Conservation (phyloP, 2,888 invertebrate species). For the Blomia tropicalis region DNA sequence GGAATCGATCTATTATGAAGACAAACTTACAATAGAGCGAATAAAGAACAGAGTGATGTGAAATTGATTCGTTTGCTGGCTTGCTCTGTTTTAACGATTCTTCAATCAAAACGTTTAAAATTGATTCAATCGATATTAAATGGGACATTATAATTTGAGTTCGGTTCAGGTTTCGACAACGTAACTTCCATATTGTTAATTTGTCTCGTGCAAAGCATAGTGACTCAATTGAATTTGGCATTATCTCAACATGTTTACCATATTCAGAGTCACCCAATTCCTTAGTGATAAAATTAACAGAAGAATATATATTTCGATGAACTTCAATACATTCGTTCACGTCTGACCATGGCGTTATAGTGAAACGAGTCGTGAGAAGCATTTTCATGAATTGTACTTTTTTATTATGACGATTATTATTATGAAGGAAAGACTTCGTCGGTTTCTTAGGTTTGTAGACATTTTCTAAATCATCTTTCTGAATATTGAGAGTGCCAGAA, state of each 20-base stretch:
- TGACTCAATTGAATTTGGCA: background rate
- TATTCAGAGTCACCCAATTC: background rate
- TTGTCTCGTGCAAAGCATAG: conserved; percentile 1
- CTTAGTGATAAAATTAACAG: background rate
- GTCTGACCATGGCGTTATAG: background rate
- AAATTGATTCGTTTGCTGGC: background rate
- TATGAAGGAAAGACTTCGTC: too few species aligned
- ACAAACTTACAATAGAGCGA: conserved; percentile 9
- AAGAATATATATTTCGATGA: background rate
- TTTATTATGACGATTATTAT: background rate
- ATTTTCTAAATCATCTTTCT: too few species aligned
- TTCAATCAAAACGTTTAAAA: background rate
- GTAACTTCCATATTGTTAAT: background rate
- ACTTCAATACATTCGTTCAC: background rate
- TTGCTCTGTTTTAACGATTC: background rate
- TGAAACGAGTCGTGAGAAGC: background rate
- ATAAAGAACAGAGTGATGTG: background rate
- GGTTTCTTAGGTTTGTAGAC: too few species aligned
- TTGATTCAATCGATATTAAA: background rate
- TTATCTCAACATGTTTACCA: background rate
- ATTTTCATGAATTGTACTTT: background rate
- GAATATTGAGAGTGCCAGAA: too few species aligned
- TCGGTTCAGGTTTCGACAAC: background rate
- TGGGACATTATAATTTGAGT: conserved; percentile 2
- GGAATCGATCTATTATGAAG: too few species aligned